phyloP scores from a whole-genome alignment of 1,140 invertebrate genomes.

The Drosophila sturtevanti region DNA sequence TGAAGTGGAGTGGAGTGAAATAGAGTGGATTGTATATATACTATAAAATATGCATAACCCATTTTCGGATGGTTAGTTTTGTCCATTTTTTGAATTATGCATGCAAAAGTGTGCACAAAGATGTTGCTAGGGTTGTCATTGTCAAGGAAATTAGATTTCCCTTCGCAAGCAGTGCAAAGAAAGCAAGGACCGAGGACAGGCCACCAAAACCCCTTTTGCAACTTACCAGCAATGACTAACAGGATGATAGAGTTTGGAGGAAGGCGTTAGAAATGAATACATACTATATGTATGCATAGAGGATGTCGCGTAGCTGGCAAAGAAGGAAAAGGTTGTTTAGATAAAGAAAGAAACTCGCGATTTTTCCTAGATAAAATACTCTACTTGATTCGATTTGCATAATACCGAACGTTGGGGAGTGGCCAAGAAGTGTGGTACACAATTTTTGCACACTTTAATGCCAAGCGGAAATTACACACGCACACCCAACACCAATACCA shows the following conservation, averaged over 20 bases:
- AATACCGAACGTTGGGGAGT: conserved; percentile 18
- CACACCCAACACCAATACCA: conserved; percentile 31
- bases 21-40: conserved; percentile 16
- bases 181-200: not conserved
- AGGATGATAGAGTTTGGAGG: not conserved
- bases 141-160: conserved; percentile 53
- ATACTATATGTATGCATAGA: not conserved
- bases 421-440: conserved; percentile 23
- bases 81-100: conserved; percentile 58
- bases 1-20: not conserved
- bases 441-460: conserved; percentile 16
- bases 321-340: not conserved
- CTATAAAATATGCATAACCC: conserved; percentile 50
- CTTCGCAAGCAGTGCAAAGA: not conserved
- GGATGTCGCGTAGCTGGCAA: not conserved
- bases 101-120: conserved; percentile 31
- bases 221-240: not conserved
- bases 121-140: conserved; percentile 35
- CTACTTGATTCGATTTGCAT: conserved; percentile 42
- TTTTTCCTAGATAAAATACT: conserved; percentile 38
- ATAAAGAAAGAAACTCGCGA: not conserved
- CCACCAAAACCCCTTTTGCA: not conserved
- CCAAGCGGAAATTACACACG: conserved; percentile 20
- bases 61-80: conserved; percentile 24
- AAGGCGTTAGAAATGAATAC: no score